Evolutionary conservation across 1,140 invertebrate species (phyloP), one percentile per base, ranked within the genome.

Genomic region (Odontomachus brunneus): DNA sequence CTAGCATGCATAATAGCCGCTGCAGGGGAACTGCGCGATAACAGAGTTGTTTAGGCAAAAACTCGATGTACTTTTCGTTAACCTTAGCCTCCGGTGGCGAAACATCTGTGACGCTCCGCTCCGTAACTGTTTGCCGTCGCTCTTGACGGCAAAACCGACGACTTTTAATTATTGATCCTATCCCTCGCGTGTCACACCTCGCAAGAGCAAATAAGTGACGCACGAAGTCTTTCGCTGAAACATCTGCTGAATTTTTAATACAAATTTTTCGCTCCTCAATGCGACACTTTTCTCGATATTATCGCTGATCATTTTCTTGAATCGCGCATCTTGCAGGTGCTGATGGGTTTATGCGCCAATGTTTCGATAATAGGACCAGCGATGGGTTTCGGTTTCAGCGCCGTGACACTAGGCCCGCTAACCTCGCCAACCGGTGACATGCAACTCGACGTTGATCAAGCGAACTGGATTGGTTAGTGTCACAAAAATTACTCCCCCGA

Each of bases 401-500:
- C 94, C 0, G 91, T 95, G 24, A 92, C 93, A 9, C 73, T 94
- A 19, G 92, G 90, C 15, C 87, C 91, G 38, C 89, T 95, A 66
- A 84, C 72, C 29, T 83, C 85, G 15, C 73, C 84, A 9, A 86
- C 84, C 0, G 91, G 91, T 9, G 89, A 89, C 26, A 73, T 94
- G 3, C 85, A 85, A 72, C 88, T 95, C 11, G 78, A 89, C 66
- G 85, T 89, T 29, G 60, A 83, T 59, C 91, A 95, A 86, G 92
- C 91, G 0, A 95, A 94, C 19, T 95, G 94, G 95, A 94, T 95
- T 84, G 94, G 95, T 95, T 87, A 88, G 90, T 90, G 19, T 14
- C 4, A 11, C 14, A 33, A 26, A 19, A 26, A 71, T 12, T 15
- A 19, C 14, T 38, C 9, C 15, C 15, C 19, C 3, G 24, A 63